phyloP scores from a whole-genome alignment of 2,113 vertebrate species.

The Bothrops jararaca region DNA sequence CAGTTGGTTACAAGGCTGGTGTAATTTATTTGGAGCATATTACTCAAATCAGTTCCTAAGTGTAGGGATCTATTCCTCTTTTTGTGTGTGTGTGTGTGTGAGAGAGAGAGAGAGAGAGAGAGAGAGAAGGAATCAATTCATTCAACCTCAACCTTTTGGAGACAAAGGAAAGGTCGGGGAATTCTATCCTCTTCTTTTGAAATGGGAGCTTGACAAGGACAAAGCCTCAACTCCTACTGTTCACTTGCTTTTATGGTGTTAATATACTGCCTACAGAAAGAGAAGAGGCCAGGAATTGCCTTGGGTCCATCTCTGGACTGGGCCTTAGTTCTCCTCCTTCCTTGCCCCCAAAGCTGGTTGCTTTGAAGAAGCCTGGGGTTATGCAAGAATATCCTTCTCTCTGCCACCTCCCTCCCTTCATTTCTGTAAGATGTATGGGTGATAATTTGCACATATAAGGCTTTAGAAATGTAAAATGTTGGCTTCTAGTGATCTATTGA shows the following conservation, averaged over 20 bases:
- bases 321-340: conserved; percentile 26
- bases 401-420: not conserved
- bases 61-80: not conserved
- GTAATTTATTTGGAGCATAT: not conserved
- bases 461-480: not conserved
- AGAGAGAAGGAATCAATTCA: not conserved
- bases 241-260: conserved; percentile 66
- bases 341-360: not conserved
- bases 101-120: not conserved
- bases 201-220: conserved; percentile 56
- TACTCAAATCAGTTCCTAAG: not conserved
- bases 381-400: not conserved
- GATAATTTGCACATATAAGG: not conserved
- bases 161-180: conserved; percentile 59
- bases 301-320: conserved; percentile 66
- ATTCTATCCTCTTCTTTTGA: conserved; percentile 62
- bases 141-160: conserved; percentile 51
- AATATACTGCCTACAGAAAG: conserved; percentile 64
- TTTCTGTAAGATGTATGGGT: not conserved
- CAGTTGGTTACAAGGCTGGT: not conserved
- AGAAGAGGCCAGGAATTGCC: conserved; percentile 65
- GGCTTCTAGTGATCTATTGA: not conserved
- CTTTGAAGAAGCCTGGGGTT: not conserved
- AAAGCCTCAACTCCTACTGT: conserved; percentile 64
- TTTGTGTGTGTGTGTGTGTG: not conserved